Conservation (phyloP, 2,888 invertebrate genomes). For the Ceraclea dissimilis region DNA sequence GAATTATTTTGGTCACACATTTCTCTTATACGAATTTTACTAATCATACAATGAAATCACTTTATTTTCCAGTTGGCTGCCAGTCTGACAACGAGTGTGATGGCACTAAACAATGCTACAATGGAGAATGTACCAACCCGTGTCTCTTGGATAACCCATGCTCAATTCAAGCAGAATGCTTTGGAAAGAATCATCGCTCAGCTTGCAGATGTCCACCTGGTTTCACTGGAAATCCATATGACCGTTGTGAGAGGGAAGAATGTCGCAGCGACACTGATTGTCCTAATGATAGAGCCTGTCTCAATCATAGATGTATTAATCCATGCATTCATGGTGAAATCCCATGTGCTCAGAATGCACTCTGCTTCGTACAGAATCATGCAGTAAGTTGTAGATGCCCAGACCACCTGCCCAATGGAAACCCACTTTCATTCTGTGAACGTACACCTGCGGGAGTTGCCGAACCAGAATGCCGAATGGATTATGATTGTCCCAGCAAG, state of each 20-base stretch:
- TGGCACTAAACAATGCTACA: slow-evolving; percentile 73
- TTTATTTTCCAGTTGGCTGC: slow-evolving; percentile 62
- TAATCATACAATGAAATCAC: too few relatives aligned
- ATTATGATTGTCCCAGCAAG: slow-evolving; percentile 72
- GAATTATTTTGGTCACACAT: too few relatives aligned
- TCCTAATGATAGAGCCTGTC: slow-evolving; percentile 65
- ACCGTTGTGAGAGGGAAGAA: slow-evolving; percentile 68
- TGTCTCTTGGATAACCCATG: slow-evolving; percentile 75
- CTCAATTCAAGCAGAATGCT: slow-evolving; percentile 77
- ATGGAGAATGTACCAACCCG: slow-evolving; percentile 74
- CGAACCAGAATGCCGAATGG: slow-evolving; percentile 65
- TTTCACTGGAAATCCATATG: slow-evolving; percentile 72
- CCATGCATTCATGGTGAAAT: slow-evolving; percentile 59
- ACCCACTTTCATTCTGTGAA: slow-evolving; percentile 71
- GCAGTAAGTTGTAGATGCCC: slow-evolving; percentile 78
- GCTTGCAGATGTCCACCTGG: slow-evolving; percentile 73
- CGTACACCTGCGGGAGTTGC: slow-evolving; percentile 41
- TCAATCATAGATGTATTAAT: slow-evolving; percentile 65
- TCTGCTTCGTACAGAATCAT: slow-evolving; percentile 75
- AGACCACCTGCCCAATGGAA: slow-evolving; percentile 66
- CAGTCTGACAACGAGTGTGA: slow-evolving; percentile 74
- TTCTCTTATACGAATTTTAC: neutral
- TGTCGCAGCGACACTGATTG: slow-evolving; percentile 76
- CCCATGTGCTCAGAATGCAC: slow-evolving; percentile 75
- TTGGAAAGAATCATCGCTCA: slow-evolving; percentile 69